These are phyloP conservation scores for Macquaria ambigua DNA, from an alignment of 2,113 vertebrate genomes.

Conservation along the genomic window DNA sequence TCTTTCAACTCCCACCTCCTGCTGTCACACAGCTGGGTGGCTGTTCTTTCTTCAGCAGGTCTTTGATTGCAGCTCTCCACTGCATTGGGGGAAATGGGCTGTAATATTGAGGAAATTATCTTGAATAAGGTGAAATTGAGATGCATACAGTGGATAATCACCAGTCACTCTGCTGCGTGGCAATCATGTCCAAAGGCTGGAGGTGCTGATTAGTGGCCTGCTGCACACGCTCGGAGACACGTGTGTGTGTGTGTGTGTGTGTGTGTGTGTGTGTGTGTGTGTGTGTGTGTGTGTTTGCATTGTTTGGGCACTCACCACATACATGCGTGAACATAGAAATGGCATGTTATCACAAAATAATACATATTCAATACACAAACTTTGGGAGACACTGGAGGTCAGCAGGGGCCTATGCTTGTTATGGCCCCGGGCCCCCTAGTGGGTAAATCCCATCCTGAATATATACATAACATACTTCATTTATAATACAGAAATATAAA, in stretches of 20 bases:
- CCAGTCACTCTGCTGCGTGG: constrained; percentile 27
- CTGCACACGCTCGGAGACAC: constrained; percentile 8
- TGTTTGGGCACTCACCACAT: neutral
- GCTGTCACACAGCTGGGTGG: constrained; percentile 60
- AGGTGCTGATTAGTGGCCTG: constrained; percentile 45
- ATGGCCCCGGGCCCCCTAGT: neutral
- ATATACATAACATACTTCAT: too few relatives aligned
- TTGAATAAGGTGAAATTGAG: constrained; percentile 62
- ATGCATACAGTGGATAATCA: constrained; percentile 39
- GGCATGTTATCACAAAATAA: neutral
- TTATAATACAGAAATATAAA: too few relatives aligned
- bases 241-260: neutral
- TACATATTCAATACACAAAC: neutral
- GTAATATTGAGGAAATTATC: constrained; percentile 55
- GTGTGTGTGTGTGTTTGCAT: neutral
- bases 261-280: neutral
- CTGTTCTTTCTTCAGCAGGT: constrained; percentile 29
- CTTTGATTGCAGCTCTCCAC: constrained; percentile 61
- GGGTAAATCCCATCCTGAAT: too few relatives aligned
- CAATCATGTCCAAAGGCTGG: constrained; percentile 40
- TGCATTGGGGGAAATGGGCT: neutral
- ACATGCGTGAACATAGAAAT: neutral
- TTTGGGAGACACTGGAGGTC: neutral
- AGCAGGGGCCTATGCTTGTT: neutral
- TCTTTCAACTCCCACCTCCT: constrained; percentile 44